Percentiles rank a stretch among this genome's conserved stretches.
Conservation (phyloP, 2,888 invertebrate species). For the Notodonta dromedarius region DNA sequence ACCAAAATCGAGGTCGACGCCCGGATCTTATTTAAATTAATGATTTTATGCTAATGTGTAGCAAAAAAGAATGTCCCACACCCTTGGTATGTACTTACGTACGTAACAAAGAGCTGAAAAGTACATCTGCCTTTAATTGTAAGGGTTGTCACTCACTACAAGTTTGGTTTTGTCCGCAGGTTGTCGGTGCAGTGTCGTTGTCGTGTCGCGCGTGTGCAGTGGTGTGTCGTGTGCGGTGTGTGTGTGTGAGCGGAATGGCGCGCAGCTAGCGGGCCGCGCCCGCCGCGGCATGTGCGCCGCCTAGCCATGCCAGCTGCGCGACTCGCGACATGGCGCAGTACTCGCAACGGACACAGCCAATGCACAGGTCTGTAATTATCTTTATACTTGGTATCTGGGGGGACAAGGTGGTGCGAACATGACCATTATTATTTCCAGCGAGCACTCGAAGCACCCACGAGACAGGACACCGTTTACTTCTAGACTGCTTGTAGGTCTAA, state of each 20-base stretch:
- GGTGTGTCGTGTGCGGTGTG: conserved; percentile 58
- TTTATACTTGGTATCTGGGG: not conserved
- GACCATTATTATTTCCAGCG: too few relatives aligned
- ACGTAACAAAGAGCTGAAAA: not conserved
- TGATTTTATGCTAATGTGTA: conserved; percentile 3
- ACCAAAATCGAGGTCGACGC: conserved; percentile 1
- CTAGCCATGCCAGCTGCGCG: conserved; percentile 77
- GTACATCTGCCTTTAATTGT: conserved; percentile 3
- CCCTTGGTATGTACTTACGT: not conserved
- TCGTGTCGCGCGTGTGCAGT: conserved; percentile 46
- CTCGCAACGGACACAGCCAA: conserved; percentile 82
- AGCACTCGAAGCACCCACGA: too few relatives aligned
- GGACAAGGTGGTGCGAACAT: not conserved
- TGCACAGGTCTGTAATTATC: conserved; percentile 70
- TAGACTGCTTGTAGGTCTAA: too few relatives aligned
- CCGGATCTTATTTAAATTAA: conserved; percentile 3
- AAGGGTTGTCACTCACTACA: conserved; percentile 1
- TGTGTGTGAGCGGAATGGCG: conserved; percentile 57
- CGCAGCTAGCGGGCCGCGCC: conserved; percentile 74
- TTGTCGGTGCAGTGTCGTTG: conserved; percentile 57
- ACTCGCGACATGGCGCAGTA: conserved; percentile 78
- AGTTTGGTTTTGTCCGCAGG: conserved; percentile 45
- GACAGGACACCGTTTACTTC: too few relatives aligned
- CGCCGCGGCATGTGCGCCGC: conserved; percentile 72
- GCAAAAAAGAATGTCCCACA: not conserved